These are phyloP conservation scores for Lycaena phlaeas DNA, from an alignment of 2,888 invertebrate species.

Conservation along the genomic window DNA sequence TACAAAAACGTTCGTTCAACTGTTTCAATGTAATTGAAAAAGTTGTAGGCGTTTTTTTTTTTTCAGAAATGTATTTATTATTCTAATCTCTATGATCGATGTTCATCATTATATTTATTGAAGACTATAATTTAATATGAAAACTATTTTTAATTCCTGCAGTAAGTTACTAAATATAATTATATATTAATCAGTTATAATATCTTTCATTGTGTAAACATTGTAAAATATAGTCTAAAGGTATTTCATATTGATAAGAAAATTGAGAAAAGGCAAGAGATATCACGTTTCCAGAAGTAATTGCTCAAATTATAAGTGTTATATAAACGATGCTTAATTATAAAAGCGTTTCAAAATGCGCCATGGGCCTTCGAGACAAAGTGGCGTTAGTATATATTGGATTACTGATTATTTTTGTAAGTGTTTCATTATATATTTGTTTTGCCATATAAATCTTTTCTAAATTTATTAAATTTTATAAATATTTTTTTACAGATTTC, in stretches of 20 bases:
- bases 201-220: constrained; percentile 5
- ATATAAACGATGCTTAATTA: constrained; percentile 3
- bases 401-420: constrained; percentile 33
- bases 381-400: constrained; percentile 29
- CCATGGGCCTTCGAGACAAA: constrained; percentile 40
- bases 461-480: not conserved
- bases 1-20: no score
- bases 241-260: constrained; percentile 2
- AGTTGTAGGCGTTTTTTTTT: no score
- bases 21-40: no score
- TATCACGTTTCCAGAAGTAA: constrained; percentile 2
- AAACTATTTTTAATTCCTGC: not conserved
- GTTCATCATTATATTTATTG: not conserved
- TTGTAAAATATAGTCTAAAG: not conserved
- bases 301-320: constrained; percentile 2
- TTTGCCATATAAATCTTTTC: not conserved
- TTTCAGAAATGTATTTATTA: no score
- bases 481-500: not conserved
- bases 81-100: not conserved
- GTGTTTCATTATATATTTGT: constrained; percentile 11
- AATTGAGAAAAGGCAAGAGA: constrained; percentile 2
- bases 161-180: not conserved
- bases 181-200: not conserved
- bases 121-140: not conserved
- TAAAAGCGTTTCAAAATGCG: constrained; percentile 15